These are phyloP conservation scores for Watsonalla cultraria DNA, from an alignment of 2,888 invertebrate species.

Conservation along the genomic window DNA sequence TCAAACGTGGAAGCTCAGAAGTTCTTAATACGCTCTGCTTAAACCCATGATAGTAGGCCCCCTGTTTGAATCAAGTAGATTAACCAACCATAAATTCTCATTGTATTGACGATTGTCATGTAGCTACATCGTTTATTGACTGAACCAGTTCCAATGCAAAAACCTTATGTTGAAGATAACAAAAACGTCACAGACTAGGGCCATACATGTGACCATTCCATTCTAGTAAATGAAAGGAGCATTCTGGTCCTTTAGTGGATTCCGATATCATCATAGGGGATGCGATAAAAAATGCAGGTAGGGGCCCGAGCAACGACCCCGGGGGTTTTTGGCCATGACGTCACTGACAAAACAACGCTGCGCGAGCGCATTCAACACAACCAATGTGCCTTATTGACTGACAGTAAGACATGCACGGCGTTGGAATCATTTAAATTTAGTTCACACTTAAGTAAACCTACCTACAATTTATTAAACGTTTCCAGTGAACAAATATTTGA, in stretches of 20 bases:
- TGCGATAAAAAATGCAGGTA: conserved; percentile 76
- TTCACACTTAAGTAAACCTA: neutral
- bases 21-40: too few species aligned
- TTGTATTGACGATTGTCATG: neutral
- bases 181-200: neutral
- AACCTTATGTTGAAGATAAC: neutral
- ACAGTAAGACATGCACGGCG: conserved; percentile 1
- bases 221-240: conserved; percentile 26
- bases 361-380: conserved; percentile 38
- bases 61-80: too few species aligned
- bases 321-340: conserved; percentile 59
- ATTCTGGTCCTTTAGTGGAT: conserved; percentile 43
- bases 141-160: neutral
- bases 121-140: neutral
- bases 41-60: too few species aligned
- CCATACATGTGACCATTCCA: neutral
- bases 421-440: neutral
- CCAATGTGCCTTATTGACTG: conserved; percentile 27
- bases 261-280: conserved; percentile 62
- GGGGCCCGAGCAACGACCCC: conserved; percentile 72
- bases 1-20: too few species aligned
- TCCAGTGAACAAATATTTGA: neutral
- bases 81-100: too few species aligned
- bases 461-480: neutral
- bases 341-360: conserved; percentile 43